Base-by-base conservation (phyloP, 2,113 vertebrate genomes). In the Perca flavescens region DNA sequence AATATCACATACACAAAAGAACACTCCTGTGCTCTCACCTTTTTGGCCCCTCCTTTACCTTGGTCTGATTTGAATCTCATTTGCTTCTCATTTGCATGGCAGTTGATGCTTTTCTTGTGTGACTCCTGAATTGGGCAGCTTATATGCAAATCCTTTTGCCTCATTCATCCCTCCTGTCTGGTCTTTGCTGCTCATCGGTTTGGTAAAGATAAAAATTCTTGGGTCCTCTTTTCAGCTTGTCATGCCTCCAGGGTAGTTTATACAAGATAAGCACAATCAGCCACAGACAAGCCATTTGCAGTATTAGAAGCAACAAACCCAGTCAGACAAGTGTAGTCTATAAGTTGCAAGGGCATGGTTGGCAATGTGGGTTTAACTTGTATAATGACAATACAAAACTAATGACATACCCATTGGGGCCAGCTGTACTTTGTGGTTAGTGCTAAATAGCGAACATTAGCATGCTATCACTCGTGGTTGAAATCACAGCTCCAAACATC, bases 41-140 rank as follows among this genome's bases (percentile, higher is more conserved):
- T 46, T 72, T 36, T 75, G 34, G 73, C 57, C 76, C 56, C 50
- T 65, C 79, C 68, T 82, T 56, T 25, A 76, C 82, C 77, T 31
- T 22, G 1, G 19, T 15, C 69, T 77, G 21, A 31, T 94, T 95
- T 95, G 92, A 91, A 93, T 95, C 6, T 71, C 0, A 94, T 95
- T 95, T 95, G 89, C 71, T 58, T 94, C 63, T 85, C 57, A 92
- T 96, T 96, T 96, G 93, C 91, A 92, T 95, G 95, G 95, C 94
- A 95, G 94, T 96, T 96, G 92, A 91, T 77, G 89, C 50, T 87
- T 86, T 87, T 90, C 76, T 85, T 87, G 65, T 82, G 66, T 71
- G 58, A 15, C 80, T 87, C 78, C 53, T 54, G 86, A 84, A 83
- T 80, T 93, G 84, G 80, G 80, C 76, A 88, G 84, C 64, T 63